Base-by-base conservation (phyloP, 2,888 invertebrate species). In the Apodemia duryi region DNA sequence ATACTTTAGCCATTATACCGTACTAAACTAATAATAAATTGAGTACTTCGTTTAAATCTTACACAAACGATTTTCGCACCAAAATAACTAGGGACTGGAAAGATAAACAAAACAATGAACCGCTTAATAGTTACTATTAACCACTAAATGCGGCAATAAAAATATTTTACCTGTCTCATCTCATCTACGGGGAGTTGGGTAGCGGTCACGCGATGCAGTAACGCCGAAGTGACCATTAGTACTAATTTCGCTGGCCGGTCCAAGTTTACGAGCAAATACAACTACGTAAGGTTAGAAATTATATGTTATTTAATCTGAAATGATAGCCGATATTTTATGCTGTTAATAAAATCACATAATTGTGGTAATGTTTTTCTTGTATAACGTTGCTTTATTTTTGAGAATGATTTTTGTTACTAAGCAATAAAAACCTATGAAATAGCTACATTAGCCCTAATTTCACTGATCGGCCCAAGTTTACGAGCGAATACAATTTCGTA, bases 151-250 rank as follows among this genome's bases (percentile, higher is more conserved):
- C 68, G 71, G 79, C 76, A 81, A 84, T 88, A 85, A 85, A 86
- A 86, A 84, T 85, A 86, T 85, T 84, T 85, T 83, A 85, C 80
- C 81, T 77, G 78, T 78, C 76, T 74, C 75, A 73, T 77, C 75
- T 73, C 75, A 74, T 76, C 74, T 73, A 69, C 68, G 62, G 70
- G 73, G 71, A 75, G 75, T 75, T 71, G 77, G 73, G 74, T 73
- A 70, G 69, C 67, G 75, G 81, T 82, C 83, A 86, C 85, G 85
- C 84, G 75, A 85, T 77, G 73, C 71, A 73, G 72, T 71, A 69
- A 68, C 71, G 65, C 72, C 76, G 73, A 73, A 79, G 76, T 77
- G 74, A 76, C 80, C 82, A 81, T 83, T 82, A 77, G 78, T 81
- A 78, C 83, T 84, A 81, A 85, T 83, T 84, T 79, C 74, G 68